Evolutionary conservation across 2,888 invertebrate species (phyloP), one percentile per base, ranked within the genome.

Genomic region (Cataglyphis cursor): DNA sequence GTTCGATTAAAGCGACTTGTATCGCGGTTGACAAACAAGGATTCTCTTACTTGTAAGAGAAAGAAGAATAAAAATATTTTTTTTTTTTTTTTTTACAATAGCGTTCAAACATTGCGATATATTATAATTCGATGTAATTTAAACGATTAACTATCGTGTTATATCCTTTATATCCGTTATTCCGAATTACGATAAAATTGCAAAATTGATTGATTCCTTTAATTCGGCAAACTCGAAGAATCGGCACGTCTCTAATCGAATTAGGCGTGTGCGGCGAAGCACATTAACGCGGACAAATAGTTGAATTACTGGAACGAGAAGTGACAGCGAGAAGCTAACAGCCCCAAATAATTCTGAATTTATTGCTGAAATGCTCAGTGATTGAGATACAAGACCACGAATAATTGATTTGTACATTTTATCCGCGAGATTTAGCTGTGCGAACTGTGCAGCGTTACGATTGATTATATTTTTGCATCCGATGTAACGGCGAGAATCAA

Each of bases 201-300:
- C 31, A 59, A 59, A 59, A 5, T 6, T 35, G 48, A 64, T 65
- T 74, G 31, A n/a, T 76, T 64, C 64, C 81, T 78, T 57, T 70
- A 68, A 64, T 54, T 51, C 15, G 54, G 64, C 70, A 57, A 81
- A 87, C 44, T 62, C 81, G 76, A 73, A 81, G 82, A 81, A 51
- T 81, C 24, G n/a, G n/a, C 18, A 48, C 18, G n/a, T 9, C 59
- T 24, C 41, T 81, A 66, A 80, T 76, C 75, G 80, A 73, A 85
- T 66, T 59, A 82, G 70, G 24, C 51, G 15, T 57, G 41, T 68
- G 66, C 44, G 51, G 15, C n/a, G 62, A 3, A 28, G 38, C 54
- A 66, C 10, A 21, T 72, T 78, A 81, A 82, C 66, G 68, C 51
- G 35, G 41, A 61, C 62, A 75, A 86, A 82, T 74, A 72, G 78